These are phyloP conservation scores for Crematogaster levior DNA, from an alignment of 2,888 invertebrate species.

Conservation along the genomic window DNA sequence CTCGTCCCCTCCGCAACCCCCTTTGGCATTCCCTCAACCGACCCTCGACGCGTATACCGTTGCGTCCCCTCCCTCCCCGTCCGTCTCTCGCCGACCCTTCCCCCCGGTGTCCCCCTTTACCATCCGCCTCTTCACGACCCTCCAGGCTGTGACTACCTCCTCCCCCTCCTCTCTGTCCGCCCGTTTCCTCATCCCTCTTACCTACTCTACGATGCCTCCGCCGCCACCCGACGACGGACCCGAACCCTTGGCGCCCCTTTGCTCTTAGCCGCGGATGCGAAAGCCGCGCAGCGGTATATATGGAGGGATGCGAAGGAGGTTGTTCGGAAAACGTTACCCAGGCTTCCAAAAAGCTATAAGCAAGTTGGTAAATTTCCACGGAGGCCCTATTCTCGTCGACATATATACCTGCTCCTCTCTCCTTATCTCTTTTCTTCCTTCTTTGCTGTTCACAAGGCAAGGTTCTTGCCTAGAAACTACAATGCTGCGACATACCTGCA, in stretches of 20 bases:
- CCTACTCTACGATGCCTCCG: conserved; percentile 51
- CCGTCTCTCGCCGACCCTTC: conserved; percentile 23
- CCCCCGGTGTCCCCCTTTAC: conserved; percentile 31
- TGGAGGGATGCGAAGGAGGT: conserved; percentile 53
- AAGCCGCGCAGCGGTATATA: conserved; percentile 70
- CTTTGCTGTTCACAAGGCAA: too few species aligned
- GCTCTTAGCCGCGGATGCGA: conserved; percentile 80
- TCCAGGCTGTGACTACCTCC: conserved; percentile 46
- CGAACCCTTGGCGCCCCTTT: conserved; percentile 82
- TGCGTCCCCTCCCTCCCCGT: conserved; percentile 42
- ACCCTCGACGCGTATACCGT: conserved; percentile 65
- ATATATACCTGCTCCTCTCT: conserved; percentile 22
- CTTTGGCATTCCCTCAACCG: conserved; percentile 65
- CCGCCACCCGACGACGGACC: conserved; percentile 76
- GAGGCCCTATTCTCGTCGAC: conserved; percentile 65
- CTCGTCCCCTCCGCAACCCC: conserved; percentile 55
- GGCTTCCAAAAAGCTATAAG: conserved; percentile 77
- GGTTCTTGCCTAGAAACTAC: too few species aligned
- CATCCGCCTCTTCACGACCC: conserved; percentile 40
- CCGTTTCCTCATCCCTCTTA: conserved; percentile 57
- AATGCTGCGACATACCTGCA: too few species aligned
- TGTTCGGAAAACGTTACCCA: conserved; percentile 57
- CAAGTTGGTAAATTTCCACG: conserved; percentile 83
- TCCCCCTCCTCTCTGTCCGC: conserved; percentile 12
- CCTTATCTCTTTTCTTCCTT: conserved; percentile 4